Percentiles rank a stretch among this genome's conserved stretches.
Evolutionary conservation across 2,888 invertebrate species (phyloP).

Genomic region (Cecidostiba fungosa): DNA sequence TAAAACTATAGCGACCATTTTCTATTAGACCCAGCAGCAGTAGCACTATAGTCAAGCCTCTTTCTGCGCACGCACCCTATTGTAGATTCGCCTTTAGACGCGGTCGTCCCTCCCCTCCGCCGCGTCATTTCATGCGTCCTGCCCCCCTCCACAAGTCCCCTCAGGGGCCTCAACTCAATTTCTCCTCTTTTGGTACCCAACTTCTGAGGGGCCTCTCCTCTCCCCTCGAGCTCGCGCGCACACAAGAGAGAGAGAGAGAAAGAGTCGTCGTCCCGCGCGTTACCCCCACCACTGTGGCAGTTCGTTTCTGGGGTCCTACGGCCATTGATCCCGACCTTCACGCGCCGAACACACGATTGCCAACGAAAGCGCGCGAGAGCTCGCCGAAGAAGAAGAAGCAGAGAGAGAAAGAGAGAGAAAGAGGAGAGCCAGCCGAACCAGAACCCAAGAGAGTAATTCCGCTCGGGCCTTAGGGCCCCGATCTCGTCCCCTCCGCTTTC

Average conservation of each 20-base stretch:
- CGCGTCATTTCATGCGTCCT: slow-evolving; percentile 46
- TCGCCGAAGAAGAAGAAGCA: slow-evolving; percentile 72
- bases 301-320: slow-evolving; percentile 76
- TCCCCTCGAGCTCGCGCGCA: slow-evolving; percentile 29
- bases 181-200: slow-evolving; percentile 78
- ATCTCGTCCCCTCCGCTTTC: slow-evolving; percentile 46
- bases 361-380: slow-evolving; percentile 74
- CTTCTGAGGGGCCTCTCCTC: slow-evolving; percentile 66
- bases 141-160: slow-evolving; percentile 25
- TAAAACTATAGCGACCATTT: slow-evolving; percentile 46
- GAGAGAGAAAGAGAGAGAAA: slow-evolving; percentile 49
- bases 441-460: slow-evolving; percentile 61
- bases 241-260: slow-evolving; percentile 34
- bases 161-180: slow-evolving; percentile 72
- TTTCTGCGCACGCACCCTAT: slow-evolving; percentile 42
- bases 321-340: slow-evolving; percentile 81
- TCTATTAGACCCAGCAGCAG: slow-evolving; percentile 44
- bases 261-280: slow-evolving; percentile 52
- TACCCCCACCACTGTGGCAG: slow-evolving; percentile 48
- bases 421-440: slow-evolving; percentile 59
- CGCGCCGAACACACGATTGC: slow-evolving; percentile 79
- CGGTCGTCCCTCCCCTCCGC: slow-evolving; percentile 51
- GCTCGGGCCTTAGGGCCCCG: slow-evolving; percentile 61
- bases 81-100: slow-evolving; percentile 59
- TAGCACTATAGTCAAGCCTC: background rate